Evolutionary conservation across 2,888 invertebrate genomes (phyloP).

Genomic region (Dioctria rufipes): DNA sequence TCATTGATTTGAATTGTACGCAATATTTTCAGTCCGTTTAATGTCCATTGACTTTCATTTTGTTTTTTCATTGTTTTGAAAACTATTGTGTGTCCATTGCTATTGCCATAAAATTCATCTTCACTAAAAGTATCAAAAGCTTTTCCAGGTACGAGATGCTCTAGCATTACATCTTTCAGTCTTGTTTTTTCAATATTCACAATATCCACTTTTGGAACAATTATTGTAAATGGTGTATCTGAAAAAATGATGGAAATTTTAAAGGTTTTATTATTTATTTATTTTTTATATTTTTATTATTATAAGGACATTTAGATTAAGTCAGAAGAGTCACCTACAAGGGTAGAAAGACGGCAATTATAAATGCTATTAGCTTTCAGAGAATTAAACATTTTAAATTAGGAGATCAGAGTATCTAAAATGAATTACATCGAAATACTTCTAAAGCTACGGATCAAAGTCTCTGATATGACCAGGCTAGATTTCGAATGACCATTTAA

Average conservation of each 20-base stretch:
- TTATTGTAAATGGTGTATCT: constrained; percentile 76
- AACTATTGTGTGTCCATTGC: constrained; percentile 71
- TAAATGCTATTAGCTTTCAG: no score
- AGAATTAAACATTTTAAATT: no score
- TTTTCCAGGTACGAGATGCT: constrained; percentile 76
- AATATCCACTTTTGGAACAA: constrained; percentile 74
- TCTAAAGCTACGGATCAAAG: no score
- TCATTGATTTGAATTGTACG: constrained; percentile 69
- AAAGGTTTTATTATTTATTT: no score
- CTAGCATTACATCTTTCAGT: constrained; percentile 75
- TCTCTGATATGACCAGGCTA: no score
- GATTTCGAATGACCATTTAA: no score
- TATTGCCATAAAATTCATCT: constrained; percentile 71
- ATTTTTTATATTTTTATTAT: no score
- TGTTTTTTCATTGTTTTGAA: constrained; percentile 70
- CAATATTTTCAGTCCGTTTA: constrained; percentile 70
- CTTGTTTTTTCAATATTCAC: constrained; percentile 72
- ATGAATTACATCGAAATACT: no score
- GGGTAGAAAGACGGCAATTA: no score
- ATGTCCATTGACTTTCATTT: constrained; percentile 68
- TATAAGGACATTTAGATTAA: no score
- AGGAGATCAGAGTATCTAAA: no score
- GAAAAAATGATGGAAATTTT: constrained; percentile 62
- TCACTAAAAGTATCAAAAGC: constrained; percentile 72
- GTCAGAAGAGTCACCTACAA: no score